Evolutionary conservation across 2,888 invertebrate species (phyloP).

Genomic region (Hoplodrina ambigua): DNA sequence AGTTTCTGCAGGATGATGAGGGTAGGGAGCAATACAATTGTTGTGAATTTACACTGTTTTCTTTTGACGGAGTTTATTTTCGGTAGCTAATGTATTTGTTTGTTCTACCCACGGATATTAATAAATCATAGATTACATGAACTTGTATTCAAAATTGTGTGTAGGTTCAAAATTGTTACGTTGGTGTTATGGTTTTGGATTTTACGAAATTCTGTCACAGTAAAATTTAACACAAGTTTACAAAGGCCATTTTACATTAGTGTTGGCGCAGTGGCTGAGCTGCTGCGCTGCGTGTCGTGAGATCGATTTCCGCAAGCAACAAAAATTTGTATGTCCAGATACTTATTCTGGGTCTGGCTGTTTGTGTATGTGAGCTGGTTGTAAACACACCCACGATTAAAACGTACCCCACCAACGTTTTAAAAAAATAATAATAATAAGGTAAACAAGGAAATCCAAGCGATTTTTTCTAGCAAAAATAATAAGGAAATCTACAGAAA

Average conservation of each 20-base stretch:
- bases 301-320: too few relatives aligned
- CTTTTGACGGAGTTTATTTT: slow-evolving; percentile 17
- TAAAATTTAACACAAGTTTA: background rate
- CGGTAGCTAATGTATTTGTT: slow-evolving; percentile 10
- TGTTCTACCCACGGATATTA: slow-evolving; percentile 21
- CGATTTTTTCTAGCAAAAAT: too few relatives aligned
- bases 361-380: too few relatives aligned
- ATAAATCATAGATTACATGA: slow-evolving; percentile 23
- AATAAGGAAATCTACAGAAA: slow-evolving; percentile 6
- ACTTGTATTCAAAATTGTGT: slow-evolving; percentile 1
- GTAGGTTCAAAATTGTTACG: slow-evolving; percentile 6
- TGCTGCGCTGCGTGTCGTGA: too few relatives aligned
- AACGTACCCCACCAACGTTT: too few relatives aligned
- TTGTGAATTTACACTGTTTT: slow-evolving; percentile 27
- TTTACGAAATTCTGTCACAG: too few relatives aligned
- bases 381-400: too few relatives aligned
- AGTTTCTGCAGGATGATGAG: slow-evolving; percentile 39
- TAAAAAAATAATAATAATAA: too few relatives aligned
- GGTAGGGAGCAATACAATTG: slow-evolving; percentile 18
- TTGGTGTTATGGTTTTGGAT: slow-evolving; percentile 3
- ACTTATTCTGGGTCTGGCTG: too few relatives aligned
- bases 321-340: too few relatives aligned
- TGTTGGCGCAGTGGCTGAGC: too few relatives aligned
- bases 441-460: background rate
- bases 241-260: slow-evolving; percentile 9